These are phyloP conservation scores for Pteropus rufus DNA, from an alignment of 2,797 vertebrate species.

Conservation along the genomic window DNA sequence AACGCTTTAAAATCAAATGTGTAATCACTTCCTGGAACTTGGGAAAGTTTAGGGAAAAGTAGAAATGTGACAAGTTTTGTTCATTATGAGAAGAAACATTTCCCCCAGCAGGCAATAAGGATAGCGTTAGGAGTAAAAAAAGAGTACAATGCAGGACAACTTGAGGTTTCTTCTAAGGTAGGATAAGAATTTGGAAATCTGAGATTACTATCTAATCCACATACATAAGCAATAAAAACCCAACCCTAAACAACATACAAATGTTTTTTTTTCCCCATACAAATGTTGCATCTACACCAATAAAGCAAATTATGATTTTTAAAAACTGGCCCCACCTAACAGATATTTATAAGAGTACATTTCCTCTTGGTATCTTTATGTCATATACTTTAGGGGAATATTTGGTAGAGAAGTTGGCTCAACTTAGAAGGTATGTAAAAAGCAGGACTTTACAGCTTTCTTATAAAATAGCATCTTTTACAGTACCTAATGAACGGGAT, in stretches of 20 bases:
- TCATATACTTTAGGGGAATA: background rate
- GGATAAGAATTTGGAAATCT: background rate
- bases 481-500: constrained; percentile 76
- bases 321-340: background rate
- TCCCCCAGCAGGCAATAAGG: background rate
- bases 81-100: background rate
- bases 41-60: background rate
- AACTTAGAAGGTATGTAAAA: background rate
- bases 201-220: background rate
- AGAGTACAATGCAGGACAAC: background rate
- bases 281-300: background rate
- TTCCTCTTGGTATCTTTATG: background rate
- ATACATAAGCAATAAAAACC: background rate
- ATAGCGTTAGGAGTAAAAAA: background rate
- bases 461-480: background rate
- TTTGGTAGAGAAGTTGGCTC: background rate
- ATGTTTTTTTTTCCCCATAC: background rate
- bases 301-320: background rate
- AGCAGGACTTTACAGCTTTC: background rate
- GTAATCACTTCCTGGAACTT: background rate
- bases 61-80: background rate
- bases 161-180: background rate
- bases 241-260: background rate
- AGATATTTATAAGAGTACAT: background rate
- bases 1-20: constrained; percentile 1